Evolutionary conservation across 2,797 vertebrate genomes (phyloP).

Genomic region (Denticeps clupeoides): DNA sequence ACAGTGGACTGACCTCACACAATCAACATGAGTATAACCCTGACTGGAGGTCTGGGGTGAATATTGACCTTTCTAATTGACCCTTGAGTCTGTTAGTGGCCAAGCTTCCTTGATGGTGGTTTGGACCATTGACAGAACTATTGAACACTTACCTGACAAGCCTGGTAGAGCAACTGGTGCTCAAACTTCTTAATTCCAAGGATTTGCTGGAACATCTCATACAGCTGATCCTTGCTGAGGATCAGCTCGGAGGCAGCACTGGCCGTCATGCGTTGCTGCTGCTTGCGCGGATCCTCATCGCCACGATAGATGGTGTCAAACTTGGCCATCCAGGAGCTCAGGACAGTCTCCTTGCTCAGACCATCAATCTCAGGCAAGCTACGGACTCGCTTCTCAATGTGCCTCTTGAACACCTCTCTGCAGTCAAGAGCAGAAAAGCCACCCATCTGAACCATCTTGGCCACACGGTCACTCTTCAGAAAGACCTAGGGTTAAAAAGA

Average conservation of each 20-base stretch:
- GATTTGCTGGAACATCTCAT: conserved; percentile 99
- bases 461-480: conserved; percentile 93
- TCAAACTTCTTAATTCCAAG: conserved; percentile 98
- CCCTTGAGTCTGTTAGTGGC: too few species aligned
- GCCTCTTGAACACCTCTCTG: conserved; percentile 97
- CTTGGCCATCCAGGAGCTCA: conserved; percentile 99
- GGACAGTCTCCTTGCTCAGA: conserved; percentile 98
- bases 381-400: conserved; percentile 96
- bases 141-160: conserved; percentile 79
- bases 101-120: too few species aligned
- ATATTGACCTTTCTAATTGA: too few species aligned
- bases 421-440: conserved; percentile 92
- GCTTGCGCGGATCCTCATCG: conserved; percentile 94
- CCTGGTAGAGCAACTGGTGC: conserved; percentile 96
- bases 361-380: conserved; percentile 96
- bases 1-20: background rate
- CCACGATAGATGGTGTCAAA: conserved; percentile 98
- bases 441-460: conserved; percentile 96
- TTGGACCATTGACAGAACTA: background rate
- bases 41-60: conserved; percentile 1
- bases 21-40: background rate
- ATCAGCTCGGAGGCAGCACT: conserved; percentile 96
- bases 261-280: conserved; percentile 95
- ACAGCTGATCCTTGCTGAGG: conserved; percentile 98
- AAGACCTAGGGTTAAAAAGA: conserved; percentile 94